Evolutionary conservation across 1,140 invertebrate species (phyloP).

Genomic region (Panulirus ornatus): DNA sequence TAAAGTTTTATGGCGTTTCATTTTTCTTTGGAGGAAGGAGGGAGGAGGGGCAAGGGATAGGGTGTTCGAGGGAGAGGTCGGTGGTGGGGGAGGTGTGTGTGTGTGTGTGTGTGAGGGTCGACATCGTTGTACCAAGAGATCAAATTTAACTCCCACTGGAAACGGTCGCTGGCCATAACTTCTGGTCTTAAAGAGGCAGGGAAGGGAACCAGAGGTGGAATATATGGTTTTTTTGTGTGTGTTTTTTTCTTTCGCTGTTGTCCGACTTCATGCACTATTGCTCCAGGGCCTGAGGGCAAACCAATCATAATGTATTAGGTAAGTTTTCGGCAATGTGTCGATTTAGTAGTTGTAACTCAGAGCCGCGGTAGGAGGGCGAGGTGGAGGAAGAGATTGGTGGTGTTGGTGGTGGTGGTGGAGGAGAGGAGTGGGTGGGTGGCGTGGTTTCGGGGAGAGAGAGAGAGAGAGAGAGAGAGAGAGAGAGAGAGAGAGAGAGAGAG

Average conservation of each 20-base stretch:
- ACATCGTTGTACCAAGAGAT: too few relatives aligned
- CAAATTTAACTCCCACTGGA: background rate
- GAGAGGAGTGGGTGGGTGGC: too few relatives aligned
- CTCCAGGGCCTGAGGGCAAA: background rate
- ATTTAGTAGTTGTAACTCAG: background rate
- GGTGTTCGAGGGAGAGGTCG: too few relatives aligned
- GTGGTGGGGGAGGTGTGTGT: too few relatives aligned
- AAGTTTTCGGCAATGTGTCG: background rate
- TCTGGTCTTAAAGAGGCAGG: background rate
- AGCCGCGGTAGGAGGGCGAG: too few relatives aligned
- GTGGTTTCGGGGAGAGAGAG: slow-evolving; percentile 37
- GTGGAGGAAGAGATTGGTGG: background rate
- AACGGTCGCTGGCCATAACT: background rate
- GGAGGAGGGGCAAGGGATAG: too few relatives aligned
- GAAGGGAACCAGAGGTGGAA: background rate
- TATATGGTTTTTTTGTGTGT: too few relatives aligned
- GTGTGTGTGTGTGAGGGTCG: too few relatives aligned
- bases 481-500: slow-evolving; percentile 25
- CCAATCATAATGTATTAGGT: background rate
- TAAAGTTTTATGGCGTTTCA: slow-evolving; percentile 5
- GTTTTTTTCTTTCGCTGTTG: too few relatives aligned
- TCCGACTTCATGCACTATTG: background rate
- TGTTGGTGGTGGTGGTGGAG: background rate
- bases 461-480: slow-evolving; percentile 10
- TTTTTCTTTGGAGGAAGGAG: background rate